Conservation (phyloP, 2,797 vertebrate species). For the Eutrigla gurnardus region DNA sequence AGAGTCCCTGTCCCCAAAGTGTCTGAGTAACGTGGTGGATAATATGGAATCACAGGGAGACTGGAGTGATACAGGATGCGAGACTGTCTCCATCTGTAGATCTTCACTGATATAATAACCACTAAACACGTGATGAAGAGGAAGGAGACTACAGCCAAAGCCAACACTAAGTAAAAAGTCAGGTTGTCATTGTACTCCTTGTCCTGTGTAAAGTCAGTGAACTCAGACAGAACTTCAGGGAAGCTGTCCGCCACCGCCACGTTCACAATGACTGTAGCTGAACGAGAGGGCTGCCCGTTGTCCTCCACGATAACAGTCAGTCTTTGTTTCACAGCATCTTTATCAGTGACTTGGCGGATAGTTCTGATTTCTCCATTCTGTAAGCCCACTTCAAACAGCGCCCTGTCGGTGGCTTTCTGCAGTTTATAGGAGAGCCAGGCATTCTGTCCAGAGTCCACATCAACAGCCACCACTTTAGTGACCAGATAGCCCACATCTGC, state of each 20-base stretch:
- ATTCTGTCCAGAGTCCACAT: slow-evolving; percentile 86
- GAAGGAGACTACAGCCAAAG: no score
- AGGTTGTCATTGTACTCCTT: no score
- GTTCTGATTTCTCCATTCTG: slow-evolving; percentile 81
- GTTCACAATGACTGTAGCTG: slow-evolving; percentile 50
- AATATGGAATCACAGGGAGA: no score
- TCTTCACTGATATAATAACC: no score
- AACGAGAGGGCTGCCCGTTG: slow-evolving; percentile 61
- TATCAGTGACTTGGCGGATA: slow-evolving; percentile 71
- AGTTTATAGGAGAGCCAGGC: slow-evolving; percentile 87
- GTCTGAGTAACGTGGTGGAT: no score
- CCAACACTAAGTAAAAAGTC: no score
- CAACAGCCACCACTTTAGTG: slow-evolving; percentile 88
- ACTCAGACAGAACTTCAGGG: slow-evolving; percentile 49
- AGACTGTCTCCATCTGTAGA: no score
- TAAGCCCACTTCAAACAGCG: slow-evolving; percentile 79
- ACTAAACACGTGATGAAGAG: no score
- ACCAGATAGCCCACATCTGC: slow-evolving; percentile 87
- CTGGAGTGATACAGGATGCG: no score
- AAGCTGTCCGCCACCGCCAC: slow-evolving; percentile 47
- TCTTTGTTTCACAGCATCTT: slow-evolving; percentile 76
- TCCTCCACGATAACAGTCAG: slow-evolving; percentile 82
- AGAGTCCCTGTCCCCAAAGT: no score
- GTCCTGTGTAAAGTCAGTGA: background rate
- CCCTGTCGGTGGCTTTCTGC: slow-evolving; percentile 72